Evolutionary conservation across 1,140 invertebrate species (phyloP), one percentile per base, ranked within the genome.

Genomic region (Ganaspis sp.): DNA sequence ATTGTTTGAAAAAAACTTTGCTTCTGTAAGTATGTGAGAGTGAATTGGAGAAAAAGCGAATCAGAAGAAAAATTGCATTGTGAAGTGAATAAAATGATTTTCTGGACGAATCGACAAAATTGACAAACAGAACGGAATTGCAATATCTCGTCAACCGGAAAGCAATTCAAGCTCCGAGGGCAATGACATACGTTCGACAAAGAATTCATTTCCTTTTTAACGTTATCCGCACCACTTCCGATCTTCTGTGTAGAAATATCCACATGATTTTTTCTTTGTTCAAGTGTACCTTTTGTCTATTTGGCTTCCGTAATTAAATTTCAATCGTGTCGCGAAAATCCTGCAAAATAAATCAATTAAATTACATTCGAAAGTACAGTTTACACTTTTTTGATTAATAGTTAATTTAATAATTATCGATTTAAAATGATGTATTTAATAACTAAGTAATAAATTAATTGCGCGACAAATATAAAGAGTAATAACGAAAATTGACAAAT

Each of bases 61-160:
- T 64, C 2, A 5, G 23, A 26, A 26, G 2, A 9, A 58, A 15
- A 64, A n/a, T n/a, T 15, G 5, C 5, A 29, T 26, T 23, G 4
- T 9, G 4, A 58, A 3, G 21, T 64, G 9, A 11, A 23, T 1
- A 11, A 64, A 15, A 64, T 2, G 21, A 15, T 12, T 26, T n/a
- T 64, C 26, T 29, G 29, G 12, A 15, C 26, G 6, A 26, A 15
- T 64, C 23, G 21, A 11, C 29, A 26, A 64, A 64, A 64, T 64
- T 64, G 26, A 1, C 58, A n/a, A 64, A 64, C 58, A 29, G 23
- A n/a, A 64, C 58, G 26, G 26, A 64, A 64, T 26, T 64, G 58
- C 58, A 64, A n/a, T 34, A 64, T 64, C 58, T 34, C 58, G 11
- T 64, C 58, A 34, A 64, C 58, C 58, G 58, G 58, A 64, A 64